A percentile compares a stretch with the other conserved stretches of the same genome.
phyloP scores from a whole-genome alignment of 2,797 vertebrate genomes.

The Heliangelus exortis region DNA sequence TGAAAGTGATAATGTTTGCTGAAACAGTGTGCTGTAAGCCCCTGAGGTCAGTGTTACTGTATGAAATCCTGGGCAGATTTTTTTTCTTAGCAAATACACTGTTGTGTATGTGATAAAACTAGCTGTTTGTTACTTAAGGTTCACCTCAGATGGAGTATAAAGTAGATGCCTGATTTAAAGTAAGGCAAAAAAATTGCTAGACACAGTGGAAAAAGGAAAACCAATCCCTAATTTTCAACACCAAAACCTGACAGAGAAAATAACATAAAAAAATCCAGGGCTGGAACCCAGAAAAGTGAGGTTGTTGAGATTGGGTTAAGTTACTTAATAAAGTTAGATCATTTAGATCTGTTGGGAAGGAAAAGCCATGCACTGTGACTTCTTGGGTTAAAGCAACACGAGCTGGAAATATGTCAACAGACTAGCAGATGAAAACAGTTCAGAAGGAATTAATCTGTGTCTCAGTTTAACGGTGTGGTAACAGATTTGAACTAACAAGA shows the following conservation, averaged over 20 bases:
- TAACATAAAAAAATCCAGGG: background rate
- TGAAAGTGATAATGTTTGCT: background rate
- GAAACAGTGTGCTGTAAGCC: fast-evolving
- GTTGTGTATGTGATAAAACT: background rate
- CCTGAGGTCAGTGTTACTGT: background rate
- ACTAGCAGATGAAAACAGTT: background rate
- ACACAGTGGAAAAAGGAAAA: background rate
- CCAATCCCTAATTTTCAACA: background rate
- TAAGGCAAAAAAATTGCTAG: background rate
- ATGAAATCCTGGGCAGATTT: background rate
- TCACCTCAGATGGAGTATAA: background rate
- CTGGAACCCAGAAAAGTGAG: background rate
- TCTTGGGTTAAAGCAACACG: background rate
- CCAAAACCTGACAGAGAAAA: background rate
- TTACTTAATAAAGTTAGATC: background rate
- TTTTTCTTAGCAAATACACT: background rate
- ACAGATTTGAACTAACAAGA: background rate
- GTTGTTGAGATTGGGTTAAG: background rate
- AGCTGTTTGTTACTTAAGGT: background rate
- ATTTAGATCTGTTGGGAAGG: background rate
- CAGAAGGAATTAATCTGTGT: background rate
- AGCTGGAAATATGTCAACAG: background rate
- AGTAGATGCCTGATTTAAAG: background rate
- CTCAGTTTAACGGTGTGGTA: background rate
- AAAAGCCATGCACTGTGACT: background rate